phyloP scores from a whole-genome alignment of 2,888 invertebrate genomes.

The Diadromus collaris region DNA sequence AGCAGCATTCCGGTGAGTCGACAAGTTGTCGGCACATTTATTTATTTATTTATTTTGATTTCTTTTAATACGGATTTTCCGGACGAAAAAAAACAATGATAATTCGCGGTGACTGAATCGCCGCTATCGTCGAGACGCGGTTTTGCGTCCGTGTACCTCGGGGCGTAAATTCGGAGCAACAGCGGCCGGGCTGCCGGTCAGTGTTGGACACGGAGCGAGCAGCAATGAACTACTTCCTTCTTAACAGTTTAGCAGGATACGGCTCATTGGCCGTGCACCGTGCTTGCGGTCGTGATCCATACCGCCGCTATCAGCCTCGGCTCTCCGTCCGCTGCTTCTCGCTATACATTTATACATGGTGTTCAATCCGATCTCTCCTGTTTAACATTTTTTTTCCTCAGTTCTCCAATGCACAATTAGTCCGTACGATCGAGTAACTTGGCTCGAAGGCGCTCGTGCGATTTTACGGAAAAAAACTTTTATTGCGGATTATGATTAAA shows the following conservation, averaged over 20 bases:
- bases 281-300: conserved; percentile 76
- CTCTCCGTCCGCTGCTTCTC: conserved; percentile 65
- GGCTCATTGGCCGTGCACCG: conserved; percentile 79
- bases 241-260: conserved; percentile 81
- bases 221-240: conserved; percentile 81
- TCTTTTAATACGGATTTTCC: background rate
- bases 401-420: background rate
- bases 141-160: conserved; percentile 44
- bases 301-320: conserved; percentile 72
- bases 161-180: conserved; percentile 34
- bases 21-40: background rate
- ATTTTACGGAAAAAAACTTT: too few relatives aligned
- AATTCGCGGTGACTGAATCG: background rate
- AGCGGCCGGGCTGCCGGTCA: conserved; percentile 26
- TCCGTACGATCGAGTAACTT: too few relatives aligned
- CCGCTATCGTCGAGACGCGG: conserved; percentile 2
- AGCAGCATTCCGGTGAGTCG: conserved; percentile 96
- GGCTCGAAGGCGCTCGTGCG: too few relatives aligned
- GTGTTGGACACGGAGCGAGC: conserved; percentile 69
- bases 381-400: background rate
- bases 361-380: conserved; percentile 46
- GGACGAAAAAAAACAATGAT: background rate
- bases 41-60: conserved; percentile 8
- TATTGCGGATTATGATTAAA: too few relatives aligned
- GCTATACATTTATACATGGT: conserved; percentile 46